Base-by-base conservation (phyloP, 2,797 vertebrate species). In the Parauchenoglanis punctatus region DNA sequence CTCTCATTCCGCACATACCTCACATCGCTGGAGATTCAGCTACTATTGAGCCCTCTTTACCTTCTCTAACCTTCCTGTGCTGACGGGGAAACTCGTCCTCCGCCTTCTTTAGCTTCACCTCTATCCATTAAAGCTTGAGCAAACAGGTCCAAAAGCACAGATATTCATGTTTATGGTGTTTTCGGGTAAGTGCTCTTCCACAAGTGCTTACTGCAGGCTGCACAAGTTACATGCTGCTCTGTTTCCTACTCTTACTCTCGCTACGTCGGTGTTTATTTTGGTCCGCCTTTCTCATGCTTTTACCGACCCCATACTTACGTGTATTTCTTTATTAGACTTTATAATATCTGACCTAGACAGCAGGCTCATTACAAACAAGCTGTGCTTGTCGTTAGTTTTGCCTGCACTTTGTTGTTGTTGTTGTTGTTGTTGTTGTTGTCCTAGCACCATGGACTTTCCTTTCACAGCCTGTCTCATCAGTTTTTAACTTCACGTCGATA, bases 1-100 rank as follows among this genome's bases (percentile, higher is more conserved):
- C 95, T 96, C 96, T 97, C 96, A 97, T 99, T 99, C 98, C 97
- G 96, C 95, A 95, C 98, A 99, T 98, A 98, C 96, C 96, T 97
- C 95, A 94, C 97, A 98, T 98, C 97, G 96, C 97, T 97, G 95
- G 95, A 95, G 95, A 94, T 93, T 94, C 92, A 94, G 96, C 93
- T 96, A 91, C 83, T 92, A 91, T 94, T 94, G 92, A 63, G 4
- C 15, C 6, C 8, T 18, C 1, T 70, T 40, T 68, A 46, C 44
- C 20, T 49, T 15, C 76, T 35, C 17, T 20, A 15, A 52, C 7
- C 46, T 11, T 7, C 15, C 75, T n/a, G 44, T 52, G 52, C 17
- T 56, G 49, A 31, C 52, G 81, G 85, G 87, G 75, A 46, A 88
- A 90, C 86, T 86, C 88, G 91, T 87, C 52, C 44, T 25, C 65